phyloP scores from a whole-genome alignment of 2,797 vertebrate species.

The Squalus acanthias region DNA sequence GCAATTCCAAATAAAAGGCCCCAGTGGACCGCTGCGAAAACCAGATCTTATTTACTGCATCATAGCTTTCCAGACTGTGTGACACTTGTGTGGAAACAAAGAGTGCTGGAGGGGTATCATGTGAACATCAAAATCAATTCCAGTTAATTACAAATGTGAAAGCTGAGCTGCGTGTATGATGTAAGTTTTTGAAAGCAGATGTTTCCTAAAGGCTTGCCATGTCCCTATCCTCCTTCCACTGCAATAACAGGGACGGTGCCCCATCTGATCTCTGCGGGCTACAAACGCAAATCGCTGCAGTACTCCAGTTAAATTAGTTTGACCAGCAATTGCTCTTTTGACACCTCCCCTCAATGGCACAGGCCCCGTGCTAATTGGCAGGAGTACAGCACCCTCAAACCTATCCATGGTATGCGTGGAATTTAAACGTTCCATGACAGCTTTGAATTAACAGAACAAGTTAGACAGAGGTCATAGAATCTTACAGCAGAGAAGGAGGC shows the following conservation, averaged over 20 bases:
- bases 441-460: neutral
- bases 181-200: neutral
- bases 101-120: neutral
- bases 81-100: conserved; percentile 16
- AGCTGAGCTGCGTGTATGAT: neutral
- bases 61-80: neutral
- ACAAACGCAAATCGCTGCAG: neutral
- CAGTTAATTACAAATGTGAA: conserved; percentile 22
- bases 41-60: neutral
- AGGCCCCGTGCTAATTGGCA: neutral
- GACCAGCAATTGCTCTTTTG: neutral
- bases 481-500: neutral
- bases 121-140: conserved; percentile 8
- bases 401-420: neutral
- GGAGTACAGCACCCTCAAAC: too few species aligned
- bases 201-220: conserved; percentile 2
- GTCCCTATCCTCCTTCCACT: neutral
- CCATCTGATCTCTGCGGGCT: neutral
- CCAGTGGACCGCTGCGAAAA: neutral
- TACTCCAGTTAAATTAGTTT: neutral
- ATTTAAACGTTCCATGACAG: neutral
- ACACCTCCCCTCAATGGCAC: neutral
- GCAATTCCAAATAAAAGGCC: neutral
- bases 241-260: neutral
- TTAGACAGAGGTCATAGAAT: neutral